Percentiles rank a stretch among this genome's conserved stretches.
phyloP scores from a whole-genome alignment of 1,140 invertebrate species.

The Megalopta genalis region DNA sequence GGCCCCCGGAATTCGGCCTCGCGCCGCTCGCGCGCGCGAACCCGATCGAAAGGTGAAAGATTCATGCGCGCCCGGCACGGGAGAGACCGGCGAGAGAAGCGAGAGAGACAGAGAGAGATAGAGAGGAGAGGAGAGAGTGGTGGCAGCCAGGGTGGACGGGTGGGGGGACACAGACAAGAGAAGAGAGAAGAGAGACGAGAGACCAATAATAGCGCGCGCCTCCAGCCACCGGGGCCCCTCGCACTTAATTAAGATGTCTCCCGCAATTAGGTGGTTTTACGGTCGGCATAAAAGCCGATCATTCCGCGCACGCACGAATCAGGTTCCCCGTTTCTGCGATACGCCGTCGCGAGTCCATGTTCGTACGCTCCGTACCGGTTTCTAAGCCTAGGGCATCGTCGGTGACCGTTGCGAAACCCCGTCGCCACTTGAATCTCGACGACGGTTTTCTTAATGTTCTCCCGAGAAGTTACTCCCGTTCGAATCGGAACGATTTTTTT shows the following conservation, averaged over 20 bases:
- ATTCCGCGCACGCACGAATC: constrained; percentile 62
- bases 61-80: neutral
- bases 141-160: too few species aligned
- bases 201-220: constrained; percentile 19
- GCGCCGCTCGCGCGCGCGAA: neutral
- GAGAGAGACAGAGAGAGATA: too few species aligned
- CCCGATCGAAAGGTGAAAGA: constrained; percentile 14
- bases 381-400: neutral
- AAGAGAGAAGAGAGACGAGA: too few species aligned
- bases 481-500: too few species aligned
- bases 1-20: too few species aligned
- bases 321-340: constrained; percentile 24
- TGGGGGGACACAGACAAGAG: too few species aligned
- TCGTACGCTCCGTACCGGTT: neutral
- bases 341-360: neutral
- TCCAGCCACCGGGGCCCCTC: constrained; percentile 18
- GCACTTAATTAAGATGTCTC: constrained; percentile 65
- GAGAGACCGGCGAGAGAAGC: too few species aligned
- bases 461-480: too few species aligned
- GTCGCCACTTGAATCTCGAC: too few species aligned
- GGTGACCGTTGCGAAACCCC: too few species aligned
- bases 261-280: constrained; percentile 61
- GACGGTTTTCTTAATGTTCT: too few species aligned
- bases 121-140: too few species aligned
- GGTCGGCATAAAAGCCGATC: constrained; percentile 56